Evolutionary conservation across 1,140 invertebrate genomes (phyloP), one percentile per base, ranked within the genome.

Genomic region (Dendroctonus ponderosae): DNA sequence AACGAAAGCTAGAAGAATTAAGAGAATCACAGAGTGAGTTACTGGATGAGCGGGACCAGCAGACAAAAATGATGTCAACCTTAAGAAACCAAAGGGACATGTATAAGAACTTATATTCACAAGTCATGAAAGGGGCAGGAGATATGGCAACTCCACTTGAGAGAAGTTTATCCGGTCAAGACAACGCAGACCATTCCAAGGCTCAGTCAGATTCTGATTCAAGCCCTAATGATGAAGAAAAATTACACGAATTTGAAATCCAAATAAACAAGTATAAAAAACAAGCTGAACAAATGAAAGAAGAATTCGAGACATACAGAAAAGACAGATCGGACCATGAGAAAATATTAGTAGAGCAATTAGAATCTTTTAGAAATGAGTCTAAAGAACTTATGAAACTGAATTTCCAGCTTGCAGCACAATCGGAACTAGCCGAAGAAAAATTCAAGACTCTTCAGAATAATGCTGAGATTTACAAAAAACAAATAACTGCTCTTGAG

Each of bases 31-130:
- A 85, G 52, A 73, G 79, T 9, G 82, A 83, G 72, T 71, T 95
- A 75, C 86, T 89, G 67, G 85, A 86, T 69, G 83, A 87, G 9
- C 85, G 92, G 72, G 84, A 87, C 0, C 84, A 89, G 69, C 92
- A 95, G 76, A 85, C 85, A 42, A 89, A 90, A 77, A 89, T 92
- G 85, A 81, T 96, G 12, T 88, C 89, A 58, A 86, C 86, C 15
- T 80, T 94, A 39, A 85, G 92, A 14, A 82, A 87, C 67, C 93
- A 97, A 78, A 83, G 92, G 62, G 93, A 96, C 72, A 91, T 93
- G 85, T 96, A 94, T 77, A 89, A 91, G 76, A 89, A 88, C 70
- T 82, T 96, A 74, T 89, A 92, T 70, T 86, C 89, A 68, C 88
- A 93, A 68, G 82, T 82, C 52, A 82, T 86, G 70, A 86, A 85